These are phyloP conservation scores for Yponomeuta evonymella DNA, from an alignment of 2,888 invertebrate genomes.

Conservation along the genomic window DNA sequence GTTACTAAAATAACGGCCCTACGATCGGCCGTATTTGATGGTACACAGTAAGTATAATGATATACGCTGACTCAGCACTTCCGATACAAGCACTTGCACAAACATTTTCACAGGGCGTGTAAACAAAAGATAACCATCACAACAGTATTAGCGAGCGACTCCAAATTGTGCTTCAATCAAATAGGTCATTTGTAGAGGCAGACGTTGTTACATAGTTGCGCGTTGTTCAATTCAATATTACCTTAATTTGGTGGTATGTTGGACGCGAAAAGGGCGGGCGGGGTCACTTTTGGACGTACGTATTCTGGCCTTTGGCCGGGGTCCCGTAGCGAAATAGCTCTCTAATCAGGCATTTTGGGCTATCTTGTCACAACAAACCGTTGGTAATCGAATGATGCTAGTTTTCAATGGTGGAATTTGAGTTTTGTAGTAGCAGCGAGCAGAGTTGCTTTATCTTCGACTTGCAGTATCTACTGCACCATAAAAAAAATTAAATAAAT, in stretches of 20 bases:
- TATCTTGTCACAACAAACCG: constrained; percentile 13
- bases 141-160: constrained; percentile 42
- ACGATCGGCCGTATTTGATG: neutral
- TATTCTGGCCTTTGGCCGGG: constrained; percentile 32
- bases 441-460: too few relatives aligned
- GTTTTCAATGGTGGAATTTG: neutral
- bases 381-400: constrained; percentile 7
- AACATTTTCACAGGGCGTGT: constrained; percentile 34
- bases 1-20: neutral
- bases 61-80: constrained; percentile 35
- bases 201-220: constrained; percentile 21
- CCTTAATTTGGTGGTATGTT: constrained; percentile 45
- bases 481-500: too few relatives aligned
- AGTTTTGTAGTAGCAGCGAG: too few relatives aligned
- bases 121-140: constrained; percentile 53
- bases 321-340: constrained; percentile 16
- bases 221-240: constrained; percentile 40
- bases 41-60: neutral
- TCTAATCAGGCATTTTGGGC: constrained; percentile 25
- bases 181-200: constrained; percentile 34
- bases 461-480: too few relatives aligned
- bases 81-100: neutral
- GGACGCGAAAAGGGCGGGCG: constrained; percentile 36
- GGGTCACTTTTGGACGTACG: constrained; percentile 29
- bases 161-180: constrained; percentile 60